phyloP scores from a whole-genome alignment of 2,888 invertebrate species.

The Volucella inflata region DNA sequence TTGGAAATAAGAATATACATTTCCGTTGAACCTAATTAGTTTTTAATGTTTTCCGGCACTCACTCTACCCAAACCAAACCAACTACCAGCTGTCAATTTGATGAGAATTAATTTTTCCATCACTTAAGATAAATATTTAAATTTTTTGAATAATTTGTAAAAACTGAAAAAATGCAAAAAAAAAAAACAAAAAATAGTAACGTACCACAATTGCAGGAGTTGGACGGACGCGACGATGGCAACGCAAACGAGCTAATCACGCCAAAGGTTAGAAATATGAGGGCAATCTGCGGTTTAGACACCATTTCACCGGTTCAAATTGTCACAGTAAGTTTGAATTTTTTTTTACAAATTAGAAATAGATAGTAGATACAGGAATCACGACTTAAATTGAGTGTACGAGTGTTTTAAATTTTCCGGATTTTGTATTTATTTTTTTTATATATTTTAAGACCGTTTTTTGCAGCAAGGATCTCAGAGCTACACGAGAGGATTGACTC shows the following conservation, averaged over 20 bases:
- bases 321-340: constrained; percentile 41
- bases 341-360: background rate
- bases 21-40: constrained; percentile 57
- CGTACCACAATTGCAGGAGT: constrained; percentile 76
- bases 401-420: background rate
- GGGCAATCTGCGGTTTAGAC: constrained; percentile 42
- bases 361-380: background rate
- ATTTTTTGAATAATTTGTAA: constrained; percentile 49
- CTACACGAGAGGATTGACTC: background rate
- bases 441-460: background rate
- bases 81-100: background rate
- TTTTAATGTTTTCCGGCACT: constrained; percentile 60
- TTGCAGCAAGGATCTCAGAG: constrained; percentile 32
- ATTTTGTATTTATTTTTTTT: background rate
- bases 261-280: constrained; percentile 65
- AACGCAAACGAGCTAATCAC: constrained; percentile 53
- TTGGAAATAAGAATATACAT: constrained; percentile 20
- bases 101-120: background rate
- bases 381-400: too few species aligned
- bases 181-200: constrained; percentile 19
- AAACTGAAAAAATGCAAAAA: background rate
- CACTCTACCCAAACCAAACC: constrained; percentile 9
- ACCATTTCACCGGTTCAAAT: constrained; percentile 66
- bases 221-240: constrained; percentile 69
- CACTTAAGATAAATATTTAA: constrained; percentile 58